Base-by-base conservation (phyloP, 2,113 vertebrate genomes). In the Dromaius novaehollandiae region DNA sequence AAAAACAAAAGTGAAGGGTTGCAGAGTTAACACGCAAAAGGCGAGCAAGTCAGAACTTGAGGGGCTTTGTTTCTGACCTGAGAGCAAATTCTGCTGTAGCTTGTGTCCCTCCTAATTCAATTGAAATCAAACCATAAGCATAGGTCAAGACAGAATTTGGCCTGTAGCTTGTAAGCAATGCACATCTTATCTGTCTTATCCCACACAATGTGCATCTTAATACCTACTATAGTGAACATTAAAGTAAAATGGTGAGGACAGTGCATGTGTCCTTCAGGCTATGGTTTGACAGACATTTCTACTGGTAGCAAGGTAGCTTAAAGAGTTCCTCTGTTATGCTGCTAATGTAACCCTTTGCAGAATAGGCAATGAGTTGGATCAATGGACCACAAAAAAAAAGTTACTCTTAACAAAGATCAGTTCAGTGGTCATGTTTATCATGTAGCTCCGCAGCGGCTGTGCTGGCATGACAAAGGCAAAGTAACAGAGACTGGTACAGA, bases 181-280 rank as follows among this genome's bases (percentile, higher is more conserved):
- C 3, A 56, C 20, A 3, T 93, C 71, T 84, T 75, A n/a, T 28
- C 51, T 8, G 51, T 50, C 89, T 74, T 26, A 73, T 69, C 11
- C 7, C 53, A 28, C 86, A 4, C 20, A 58, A 26, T 77, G 1
- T 73, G n/a, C 46, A 4, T 61, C 64, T 65, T 50, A 55, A 36
- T 61, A 25, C 4, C 11, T 36, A 44, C 10, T 61, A 9, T 51
- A 34, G 74, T n/a, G 22, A 61, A 51, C 15, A 20, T 83, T 30
- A 14, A 44, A 51, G 11, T 78, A 48, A 91, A 87, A 69, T 18
- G 8, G 18, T 82, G 75, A 25, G 42, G 87, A 36, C 3, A 86
- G 13, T 11, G 21, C 10, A 20, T 17, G 2, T 1, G 0, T 61
- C n/a, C 14, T 64, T 64, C 28, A n/a, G 13, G 8, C 12, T 34